A percentile compares a stretch with the other conserved stretches of the same genome.
These are phyloP conservation scores for Scelioninae gen. 2 DNA, from an alignment of 2,888 invertebrate genomes.

Conservation along the genomic window DNA sequence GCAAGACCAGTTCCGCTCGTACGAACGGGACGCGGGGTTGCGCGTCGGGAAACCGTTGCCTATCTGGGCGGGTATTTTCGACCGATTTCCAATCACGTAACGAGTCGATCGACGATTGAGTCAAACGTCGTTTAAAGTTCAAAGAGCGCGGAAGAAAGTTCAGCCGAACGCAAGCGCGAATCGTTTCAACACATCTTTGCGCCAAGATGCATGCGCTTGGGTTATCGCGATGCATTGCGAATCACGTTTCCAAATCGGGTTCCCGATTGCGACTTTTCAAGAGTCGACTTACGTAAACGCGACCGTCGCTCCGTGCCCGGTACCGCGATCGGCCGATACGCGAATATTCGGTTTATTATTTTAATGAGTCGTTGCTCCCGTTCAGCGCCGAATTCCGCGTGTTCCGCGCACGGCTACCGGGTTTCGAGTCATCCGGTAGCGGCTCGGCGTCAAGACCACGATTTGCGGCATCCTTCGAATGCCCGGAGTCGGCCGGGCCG, in stretches of 20 bases:
- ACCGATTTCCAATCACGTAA: too few species aligned
- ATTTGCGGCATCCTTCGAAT: constrained; percentile 23
- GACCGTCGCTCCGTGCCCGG: too few species aligned
- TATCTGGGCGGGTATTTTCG: too few species aligned
- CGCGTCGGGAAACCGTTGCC: too few species aligned
- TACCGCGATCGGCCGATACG: not conserved
- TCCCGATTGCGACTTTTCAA: not conserved
- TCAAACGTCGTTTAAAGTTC: constrained; percentile 19
- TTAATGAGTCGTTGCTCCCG: constrained; percentile 29
- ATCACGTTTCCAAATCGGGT: constrained; percentile 14
- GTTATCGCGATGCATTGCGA: constrained; percentile 30
- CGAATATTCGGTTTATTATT: constrained; percentile 15
- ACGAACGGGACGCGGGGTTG: not conserved
- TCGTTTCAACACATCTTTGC: constrained; percentile 25
- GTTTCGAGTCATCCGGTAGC: constrained; percentile 19
- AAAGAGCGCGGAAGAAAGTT: constrained; percentile 34
- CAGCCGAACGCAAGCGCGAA: constrained; percentile 3
- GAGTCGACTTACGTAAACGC: constrained; percentile 19
- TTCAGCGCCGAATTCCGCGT: constrained; percentile 18
- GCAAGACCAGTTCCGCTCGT: too few species aligned
- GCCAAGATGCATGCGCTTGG: not conserved
- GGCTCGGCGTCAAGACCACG: not conserved
- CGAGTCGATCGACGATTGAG: too few species aligned
- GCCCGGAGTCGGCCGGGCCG: not conserved
- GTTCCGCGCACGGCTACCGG: constrained; percentile 20